Conservation (phyloP, 2,113 vertebrate genomes). For the Brachypteracias leptosomus region DNA sequence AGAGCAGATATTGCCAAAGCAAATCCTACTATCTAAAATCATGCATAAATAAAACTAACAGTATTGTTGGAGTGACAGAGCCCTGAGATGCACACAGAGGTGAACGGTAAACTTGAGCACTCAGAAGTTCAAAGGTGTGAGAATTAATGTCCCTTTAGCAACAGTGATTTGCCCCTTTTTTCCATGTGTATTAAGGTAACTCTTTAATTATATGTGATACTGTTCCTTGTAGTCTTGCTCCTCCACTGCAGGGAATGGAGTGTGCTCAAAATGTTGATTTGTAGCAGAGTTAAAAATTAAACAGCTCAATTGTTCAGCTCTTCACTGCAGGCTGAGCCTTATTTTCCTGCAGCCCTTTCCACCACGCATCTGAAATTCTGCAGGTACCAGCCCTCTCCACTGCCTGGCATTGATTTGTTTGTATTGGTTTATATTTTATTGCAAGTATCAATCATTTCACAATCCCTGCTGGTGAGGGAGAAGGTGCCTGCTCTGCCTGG, state of each 20-base stretch:
- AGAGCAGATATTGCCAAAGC: not conserved
- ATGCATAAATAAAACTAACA: not conserved
- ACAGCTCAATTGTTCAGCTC: not conserved
- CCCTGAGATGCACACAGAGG: fast-evolving
- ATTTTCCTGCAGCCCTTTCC: not conserved
- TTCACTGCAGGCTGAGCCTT: not conserved
- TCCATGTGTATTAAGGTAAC: not conserved
- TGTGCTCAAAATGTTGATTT: not conserved
- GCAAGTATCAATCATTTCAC: not conserved
- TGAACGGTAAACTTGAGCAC: fast-evolving
- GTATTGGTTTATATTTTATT: too few relatives aligned
- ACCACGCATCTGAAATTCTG: not conserved
- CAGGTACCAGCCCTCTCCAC: not conserved
- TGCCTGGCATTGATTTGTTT: not conserved
- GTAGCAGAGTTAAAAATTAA: not conserved
- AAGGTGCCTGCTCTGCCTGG: not conserved
- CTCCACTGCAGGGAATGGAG: not conserved
- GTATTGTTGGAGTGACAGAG: fast-evolving
- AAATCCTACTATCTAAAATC: not conserved
- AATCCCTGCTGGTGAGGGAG: not conserved
- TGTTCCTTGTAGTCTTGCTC: not conserved
- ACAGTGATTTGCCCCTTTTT: not conserved
- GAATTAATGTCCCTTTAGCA: not conserved
- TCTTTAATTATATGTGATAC: not conserved
- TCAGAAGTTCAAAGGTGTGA: fast-evolving